Conservation (phyloP, 2,113 vertebrate species). For the Istiophorus platypterus region DNA sequence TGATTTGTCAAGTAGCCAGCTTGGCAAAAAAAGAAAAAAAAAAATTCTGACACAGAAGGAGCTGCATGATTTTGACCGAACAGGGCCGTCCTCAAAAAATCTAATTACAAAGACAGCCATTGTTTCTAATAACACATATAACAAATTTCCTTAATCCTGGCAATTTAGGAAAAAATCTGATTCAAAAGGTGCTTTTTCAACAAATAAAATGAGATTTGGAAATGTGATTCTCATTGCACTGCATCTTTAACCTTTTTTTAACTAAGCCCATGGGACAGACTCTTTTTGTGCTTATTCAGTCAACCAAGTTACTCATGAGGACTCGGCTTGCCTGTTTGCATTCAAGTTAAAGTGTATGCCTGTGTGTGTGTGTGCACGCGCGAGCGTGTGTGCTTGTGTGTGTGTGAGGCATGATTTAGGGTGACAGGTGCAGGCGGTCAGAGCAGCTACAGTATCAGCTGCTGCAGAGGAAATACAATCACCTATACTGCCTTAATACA, state of each 20-base stretch:
- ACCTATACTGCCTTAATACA: constrained; percentile 36
- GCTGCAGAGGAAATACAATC: constrained; percentile 63
- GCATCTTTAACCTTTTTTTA: constrained; percentile 51
- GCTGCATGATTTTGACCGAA: background rate
- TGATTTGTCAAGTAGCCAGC: constrained; percentile 11
- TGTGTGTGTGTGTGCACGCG: constrained; percentile 33
- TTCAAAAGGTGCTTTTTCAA: constrained; percentile 41
- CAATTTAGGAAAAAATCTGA: background rate
- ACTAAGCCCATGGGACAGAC: constrained; percentile 17
- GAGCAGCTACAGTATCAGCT: constrained; percentile 69
- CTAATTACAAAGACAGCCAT: background rate
- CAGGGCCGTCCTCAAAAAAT: constrained; percentile 14
- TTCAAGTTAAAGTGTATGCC: constrained; percentile 25
- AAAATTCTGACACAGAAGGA: too few species aligned
- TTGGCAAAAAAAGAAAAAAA: background rate
- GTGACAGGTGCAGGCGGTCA: constrained; percentile 68
- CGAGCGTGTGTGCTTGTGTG: constrained; percentile 31
- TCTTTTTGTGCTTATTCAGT: constrained; percentile 51
- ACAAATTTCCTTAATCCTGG: background rate
- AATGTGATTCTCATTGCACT: constrained; percentile 26
- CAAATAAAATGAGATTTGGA: constrained; percentile 5
- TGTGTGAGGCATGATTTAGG: constrained; percentile 31
- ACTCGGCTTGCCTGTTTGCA: constrained; percentile 26
- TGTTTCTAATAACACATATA: background rate
- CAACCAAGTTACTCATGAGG: constrained; percentile 38